Percentiles rank a stretch among this genome's conserved stretches.
Conservation (phyloP, 2,113 vertebrate species). For the Hypocryptadius cinnamomeus region DNA sequence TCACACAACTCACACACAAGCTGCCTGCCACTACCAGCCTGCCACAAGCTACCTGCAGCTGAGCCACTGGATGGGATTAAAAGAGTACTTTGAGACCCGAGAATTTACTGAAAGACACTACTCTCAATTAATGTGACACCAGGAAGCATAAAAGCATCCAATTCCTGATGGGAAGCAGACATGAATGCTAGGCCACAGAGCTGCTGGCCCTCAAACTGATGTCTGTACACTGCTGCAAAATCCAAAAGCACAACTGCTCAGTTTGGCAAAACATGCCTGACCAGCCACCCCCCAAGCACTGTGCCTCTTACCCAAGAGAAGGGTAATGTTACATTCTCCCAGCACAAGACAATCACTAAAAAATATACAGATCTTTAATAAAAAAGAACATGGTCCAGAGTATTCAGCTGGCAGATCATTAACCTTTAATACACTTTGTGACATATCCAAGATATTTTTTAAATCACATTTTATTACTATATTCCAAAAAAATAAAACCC, state of each 20-base stretch:
- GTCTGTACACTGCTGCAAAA: neutral
- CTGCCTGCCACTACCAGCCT: neutral
- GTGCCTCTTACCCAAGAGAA: neutral
- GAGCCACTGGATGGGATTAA: neutral
- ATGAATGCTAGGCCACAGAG: accelerated
- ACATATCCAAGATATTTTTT: neutral
- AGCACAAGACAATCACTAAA: neutral
- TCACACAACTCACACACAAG: neutral
- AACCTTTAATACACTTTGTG: neutral
- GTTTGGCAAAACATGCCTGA: neutral
- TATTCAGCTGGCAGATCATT: neutral
- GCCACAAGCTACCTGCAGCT: neutral
- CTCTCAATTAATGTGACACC: neutral
- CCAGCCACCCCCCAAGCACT: accelerated
- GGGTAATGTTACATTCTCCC: neutral
- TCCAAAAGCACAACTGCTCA: neutral
- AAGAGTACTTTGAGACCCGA: neutral
- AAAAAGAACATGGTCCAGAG: neutral
- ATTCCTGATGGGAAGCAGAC: neutral
- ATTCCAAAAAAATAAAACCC: neutral
- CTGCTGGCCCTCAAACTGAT: neutral
- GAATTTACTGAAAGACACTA: neutral
- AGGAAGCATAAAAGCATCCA: neutral
- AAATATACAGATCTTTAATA: neutral
- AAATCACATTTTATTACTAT: neutral